Conservation (phyloP, 1,140 invertebrate genomes). For the Pararge aegeria region DNA sequence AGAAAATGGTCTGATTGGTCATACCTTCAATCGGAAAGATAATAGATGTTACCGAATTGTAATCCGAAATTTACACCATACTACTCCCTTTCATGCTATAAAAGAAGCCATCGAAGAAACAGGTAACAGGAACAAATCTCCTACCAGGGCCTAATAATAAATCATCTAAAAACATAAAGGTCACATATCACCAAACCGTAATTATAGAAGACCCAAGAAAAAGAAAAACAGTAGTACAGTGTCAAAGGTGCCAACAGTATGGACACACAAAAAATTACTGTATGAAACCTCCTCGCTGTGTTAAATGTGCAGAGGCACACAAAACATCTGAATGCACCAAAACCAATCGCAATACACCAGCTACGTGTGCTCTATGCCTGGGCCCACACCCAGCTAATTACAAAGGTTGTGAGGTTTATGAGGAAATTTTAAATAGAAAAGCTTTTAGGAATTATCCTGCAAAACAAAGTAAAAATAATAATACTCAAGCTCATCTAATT, state of each 20-base stretch:
- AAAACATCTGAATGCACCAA: slow-evolving; percentile 25
- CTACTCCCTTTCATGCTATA: slow-evolving; percentile 24
- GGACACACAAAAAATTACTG: slow-evolving; percentile 35
- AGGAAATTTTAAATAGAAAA: slow-evolving; percentile 19
- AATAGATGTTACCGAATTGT: slow-evolving; percentile 25
- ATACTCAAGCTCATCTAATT: no score
- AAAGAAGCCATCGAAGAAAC: slow-evolving; percentile 25
- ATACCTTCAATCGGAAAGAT: slow-evolving; percentile 30
- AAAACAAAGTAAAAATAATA: no score
- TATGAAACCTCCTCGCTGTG: slow-evolving; percentile 23
- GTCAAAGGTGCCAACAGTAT: slow-evolving; percentile 34
- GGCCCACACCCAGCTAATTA: slow-evolving; percentile 29
- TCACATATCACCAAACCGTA: slow-evolving; percentile 24
- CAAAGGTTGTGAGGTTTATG: slow-evolving; percentile 29
- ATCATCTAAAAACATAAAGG: slow-evolving; percentile 19
- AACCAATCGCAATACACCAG: slow-evolving; percentile 23
- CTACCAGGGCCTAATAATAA: slow-evolving; percentile 18
- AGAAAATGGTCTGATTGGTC: slow-evolving; percentile 29
- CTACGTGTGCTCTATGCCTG: slow-evolving; percentile 26
- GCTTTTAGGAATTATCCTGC: no score
- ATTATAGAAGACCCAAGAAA: slow-evolving; percentile 33
- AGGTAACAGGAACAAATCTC: slow-evolving; percentile 26
- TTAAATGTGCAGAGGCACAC: slow-evolving; percentile 31
- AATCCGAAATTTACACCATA: slow-evolving; percentile 30
- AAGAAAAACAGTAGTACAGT: slow-evolving; percentile 23